phyloP scores from a whole-genome alignment of 2,797 vertebrate genomes.

The Amblyopsis hoosieri region DNA sequence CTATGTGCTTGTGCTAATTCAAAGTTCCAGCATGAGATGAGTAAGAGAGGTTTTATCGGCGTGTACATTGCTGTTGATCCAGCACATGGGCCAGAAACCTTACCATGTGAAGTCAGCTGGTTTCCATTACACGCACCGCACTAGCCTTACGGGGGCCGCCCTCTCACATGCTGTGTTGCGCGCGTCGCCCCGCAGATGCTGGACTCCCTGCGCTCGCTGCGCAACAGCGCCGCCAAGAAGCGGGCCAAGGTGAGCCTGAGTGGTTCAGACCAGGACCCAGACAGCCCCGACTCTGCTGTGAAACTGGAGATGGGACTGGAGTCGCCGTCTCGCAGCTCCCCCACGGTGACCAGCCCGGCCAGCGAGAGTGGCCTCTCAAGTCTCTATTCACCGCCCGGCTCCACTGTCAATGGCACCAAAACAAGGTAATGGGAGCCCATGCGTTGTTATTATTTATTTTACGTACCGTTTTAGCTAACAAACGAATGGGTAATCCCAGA shows the following conservation, averaged over 20 bases:
- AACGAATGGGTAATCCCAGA: not conserved
- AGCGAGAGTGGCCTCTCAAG: slow-evolving; percentile 86
- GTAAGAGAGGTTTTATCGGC: not conserved
- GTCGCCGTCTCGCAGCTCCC: slow-evolving; percentile 75
- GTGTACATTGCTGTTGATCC: slow-evolving; percentile 3
- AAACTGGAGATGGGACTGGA: slow-evolving; percentile 77
- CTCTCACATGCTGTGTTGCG: slow-evolving; percentile 3
- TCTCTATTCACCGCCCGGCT: slow-evolving; percentile 70
- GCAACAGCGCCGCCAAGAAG: slow-evolving; percentile 93
- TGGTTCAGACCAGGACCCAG: slow-evolving; percentile 78
- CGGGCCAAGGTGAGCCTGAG: slow-evolving; percentile 84
- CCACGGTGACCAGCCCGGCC: slow-evolving; percentile 77
- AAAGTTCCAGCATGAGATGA: not conserved
- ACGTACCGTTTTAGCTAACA: not conserved
- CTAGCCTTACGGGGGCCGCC: not conserved
- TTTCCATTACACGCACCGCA: not conserved
- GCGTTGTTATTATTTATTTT: too few species aligned
- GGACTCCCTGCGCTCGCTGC: slow-evolving; percentile 86
- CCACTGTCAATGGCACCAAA: slow-evolving; percentile 61
- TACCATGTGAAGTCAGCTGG: not conserved
- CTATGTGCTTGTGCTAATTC: not conserved
- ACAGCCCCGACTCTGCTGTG: slow-evolving; percentile 85
- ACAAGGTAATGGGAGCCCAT: slow-evolving; percentile 49
- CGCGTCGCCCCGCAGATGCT: slow-evolving; percentile 81
- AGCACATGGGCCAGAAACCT: not conserved